Conservation (phyloP, 2,888 invertebrate species). For the Colostygia pectinataria region DNA sequence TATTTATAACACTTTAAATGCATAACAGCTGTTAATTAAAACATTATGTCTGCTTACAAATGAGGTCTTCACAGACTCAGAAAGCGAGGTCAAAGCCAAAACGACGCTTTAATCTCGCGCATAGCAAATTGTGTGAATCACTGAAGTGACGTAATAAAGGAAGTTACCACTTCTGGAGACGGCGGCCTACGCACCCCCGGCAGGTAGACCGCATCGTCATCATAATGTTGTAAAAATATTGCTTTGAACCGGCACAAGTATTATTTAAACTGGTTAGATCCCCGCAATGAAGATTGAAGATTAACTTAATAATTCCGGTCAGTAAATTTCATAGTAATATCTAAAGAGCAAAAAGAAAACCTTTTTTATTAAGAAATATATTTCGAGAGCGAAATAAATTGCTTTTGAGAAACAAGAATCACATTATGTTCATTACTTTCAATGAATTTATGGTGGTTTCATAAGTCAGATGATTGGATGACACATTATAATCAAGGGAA, state of each 20-base stretch:
- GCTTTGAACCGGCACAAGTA: constrained; percentile 53
- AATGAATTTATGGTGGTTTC: constrained; percentile 5
- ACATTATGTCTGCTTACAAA: constrained; percentile 19
- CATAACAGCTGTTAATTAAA: constrained; percentile 19
- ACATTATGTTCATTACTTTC: constrained; percentile 7
- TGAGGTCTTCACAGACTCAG: constrained; percentile 43
- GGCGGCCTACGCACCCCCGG: constrained; percentile 65
- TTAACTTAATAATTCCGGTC: constrained; percentile 49
- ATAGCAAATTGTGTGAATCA: constrained; percentile 68
- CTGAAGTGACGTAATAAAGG: constrained; percentile 74
- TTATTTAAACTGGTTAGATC: constrained; percentile 51
- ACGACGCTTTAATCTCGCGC: constrained; percentile 53
- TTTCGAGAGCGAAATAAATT: constrained; percentile 24
- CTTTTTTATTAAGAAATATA: constrained; percentile 27
- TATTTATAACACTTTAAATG: constrained; percentile 38
- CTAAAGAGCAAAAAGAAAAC: constrained; percentile 28
- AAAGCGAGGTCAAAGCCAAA: constrained; percentile 58
- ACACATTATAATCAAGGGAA: neutral
- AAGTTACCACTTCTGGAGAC: constrained; percentile 70
- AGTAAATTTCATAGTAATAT: constrained; percentile 41
- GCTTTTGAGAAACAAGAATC: constrained; percentile 13
- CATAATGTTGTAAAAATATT: constrained; percentile 57
- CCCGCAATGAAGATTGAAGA: constrained; percentile 46
- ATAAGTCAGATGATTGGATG: constrained; percentile 4
- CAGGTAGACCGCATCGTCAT: constrained; percentile 51